Base-by-base conservation (phyloP, 2,888 invertebrate species). In the Tenthredo distinguenda region DNA sequence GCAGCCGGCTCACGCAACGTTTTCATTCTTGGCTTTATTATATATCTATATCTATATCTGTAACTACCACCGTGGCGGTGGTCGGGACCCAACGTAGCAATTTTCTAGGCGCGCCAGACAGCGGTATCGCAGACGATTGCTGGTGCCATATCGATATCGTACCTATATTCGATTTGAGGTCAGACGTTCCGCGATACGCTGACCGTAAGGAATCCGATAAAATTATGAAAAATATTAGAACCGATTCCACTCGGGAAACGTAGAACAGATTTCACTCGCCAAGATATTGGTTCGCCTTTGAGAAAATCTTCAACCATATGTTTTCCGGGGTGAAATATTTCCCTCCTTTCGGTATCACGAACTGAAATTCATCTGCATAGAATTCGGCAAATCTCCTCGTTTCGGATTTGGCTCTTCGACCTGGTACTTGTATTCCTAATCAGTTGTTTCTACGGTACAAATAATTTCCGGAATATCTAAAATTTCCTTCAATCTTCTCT, bases 1-100 rank as follows among this genome's bases (percentile, higher is more conserved):
- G 40, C 72, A 74, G 72, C 72, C 26, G 72, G 21, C n/a, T 74
- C 72, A 74, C 71, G 86, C 74, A 72, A 86, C 85, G 18, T 40
- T 74, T 43, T 43, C 43, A 31, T 43, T 43, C 18, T 7, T 72
- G 9, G 1, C 18, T 40, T 40, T 72, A 40, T 72, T 72, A 43
- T 10, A 18, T 37, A 40, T n/a, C 6, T 40, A 12, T 43, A n/a
- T 50, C 26, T 40, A 2, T 43, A 21, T 12, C 21, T 43, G 5
- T 40, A 26, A 12, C 26, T 68, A 68, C 26, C 26, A 10, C 18
- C n/a, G 21, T 21, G 21, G 43, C 2, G 43, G 21, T 7, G 43
- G 21, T 72, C 37, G 40, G 50, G 34, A 37, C 31, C 12, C 50
- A 50, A 18, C 31, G 37, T n/a, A 62, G 79, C 79, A 81, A 81